A percentile compares a stretch with the other conserved stretches of the same genome.
phyloP scores from a whole-genome alignment of 2,797 vertebrate genomes.

The Furcifer pardalis region DNA sequence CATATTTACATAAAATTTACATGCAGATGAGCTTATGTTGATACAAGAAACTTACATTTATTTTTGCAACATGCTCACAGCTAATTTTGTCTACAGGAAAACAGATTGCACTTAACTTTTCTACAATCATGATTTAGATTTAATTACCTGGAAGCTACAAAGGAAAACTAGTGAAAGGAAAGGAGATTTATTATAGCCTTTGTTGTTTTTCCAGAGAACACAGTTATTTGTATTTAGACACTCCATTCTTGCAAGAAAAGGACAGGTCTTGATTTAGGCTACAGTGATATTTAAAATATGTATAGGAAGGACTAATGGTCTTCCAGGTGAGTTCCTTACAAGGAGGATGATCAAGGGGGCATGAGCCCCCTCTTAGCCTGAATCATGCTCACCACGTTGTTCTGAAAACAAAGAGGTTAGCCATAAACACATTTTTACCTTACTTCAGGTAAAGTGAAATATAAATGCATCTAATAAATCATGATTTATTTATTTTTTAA shows the following conservation, averaged over 20 bases:
- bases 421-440: too few species aligned
- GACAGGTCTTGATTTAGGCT: neutral
- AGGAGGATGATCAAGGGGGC: too few species aligned
- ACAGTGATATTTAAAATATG: neutral
- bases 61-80: conserved; percentile 56
- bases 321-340: neutral
- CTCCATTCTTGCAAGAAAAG: neutral
- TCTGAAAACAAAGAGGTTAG: neutral
- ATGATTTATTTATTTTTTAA: neutral
- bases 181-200: conserved; percentile 25
- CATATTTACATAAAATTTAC: conserved; percentile 71
- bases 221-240: neutral
- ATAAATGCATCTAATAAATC: neutral
- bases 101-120: conserved; percentile 56
- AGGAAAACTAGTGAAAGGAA: conserved; percentile 4
- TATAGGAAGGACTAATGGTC: neutral
- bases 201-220: neutral
- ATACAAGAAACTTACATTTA: conserved; percentile 55
- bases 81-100: conserved; percentile 59
- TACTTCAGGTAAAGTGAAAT: neutral
- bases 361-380: neutral
- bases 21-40: conserved; percentile 63
- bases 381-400: neutral
- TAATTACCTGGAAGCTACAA: conserved; percentile 33
- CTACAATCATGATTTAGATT: conserved; percentile 30